Evolutionary conservation across 2,113 vertebrate species (phyloP), one percentile per base, ranked within the genome.

Genomic region (Terrapene triunguis): DNA sequence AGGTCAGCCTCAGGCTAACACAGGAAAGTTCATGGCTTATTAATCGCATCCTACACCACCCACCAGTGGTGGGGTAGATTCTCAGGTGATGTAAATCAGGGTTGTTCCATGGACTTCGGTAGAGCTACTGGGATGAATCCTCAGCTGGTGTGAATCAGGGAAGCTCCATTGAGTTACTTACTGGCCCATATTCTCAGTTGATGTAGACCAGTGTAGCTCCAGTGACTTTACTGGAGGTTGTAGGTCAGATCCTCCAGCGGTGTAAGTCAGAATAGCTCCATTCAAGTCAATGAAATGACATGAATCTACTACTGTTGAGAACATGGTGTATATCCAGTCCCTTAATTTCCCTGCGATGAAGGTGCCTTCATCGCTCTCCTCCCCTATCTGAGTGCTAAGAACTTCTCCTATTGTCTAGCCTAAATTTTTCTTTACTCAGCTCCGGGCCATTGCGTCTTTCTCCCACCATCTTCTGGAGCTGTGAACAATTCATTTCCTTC

Each of bases 1-100:
- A 96, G 92, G 57, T 90, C 93, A 92, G 25, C 4, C 1, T 72
- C 65, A 88, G 91, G 57, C 86, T 88, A 96, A 85, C 89, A 89
- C 59, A 32, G 87, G 48, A 96, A 78, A 4, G 0, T 35, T 27
- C 83, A 42, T 51, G 6, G 76, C 83, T 95, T 90, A 32, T 83
- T 89, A 90, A 53, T 50, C 91, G n/a, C 83, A 83, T 89, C 53
- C 29, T 54, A 91, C 78, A 83, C 42, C 29, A 35, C 32, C 12
- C 65, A 89, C 47, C 62, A 27, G 84, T 38, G 72, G 80, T 91
- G 38, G 59, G 94, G 80, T 19, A 6, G 19, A 19, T 90, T 84
- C 81, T 93, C 81, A 88, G 27, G 38, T 87, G 86, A 21, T 83
- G 55, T 93, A 54, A 89, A 4, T 74, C 38, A 13, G 22, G 44